A percentile compares a stretch with the other conserved stretches of the same genome.
These are phyloP conservation scores for Lasaia peninsularis DNA, from an alignment of 1,140 invertebrate genomes.

Conservation along the genomic window DNA sequence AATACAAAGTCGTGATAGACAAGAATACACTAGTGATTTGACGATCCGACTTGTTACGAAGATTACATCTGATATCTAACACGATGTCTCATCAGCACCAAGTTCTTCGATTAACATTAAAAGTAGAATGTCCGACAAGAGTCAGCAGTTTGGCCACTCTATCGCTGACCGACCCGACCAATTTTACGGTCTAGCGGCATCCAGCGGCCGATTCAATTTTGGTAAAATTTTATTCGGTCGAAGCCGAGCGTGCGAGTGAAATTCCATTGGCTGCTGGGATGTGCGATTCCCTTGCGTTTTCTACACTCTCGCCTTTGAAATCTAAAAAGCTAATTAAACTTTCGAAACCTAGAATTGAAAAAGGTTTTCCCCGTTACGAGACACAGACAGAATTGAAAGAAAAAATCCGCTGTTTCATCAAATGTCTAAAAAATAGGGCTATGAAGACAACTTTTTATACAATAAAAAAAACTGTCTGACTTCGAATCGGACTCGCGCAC, in stretches of 20 bases:
- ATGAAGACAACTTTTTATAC: too few relatives aligned
- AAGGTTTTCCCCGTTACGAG: not conserved
- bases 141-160: not conserved
- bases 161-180: conserved; percentile 49
- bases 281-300: conserved; percentile 49
- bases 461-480: too few relatives aligned
- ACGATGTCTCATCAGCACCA: too few relatives aligned
- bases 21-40: too few relatives aligned
- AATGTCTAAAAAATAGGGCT: too few relatives aligned
- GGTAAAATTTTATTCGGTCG: conserved; percentile 69
- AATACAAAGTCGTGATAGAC: too few relatives aligned
- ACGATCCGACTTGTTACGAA: too few relatives aligned
- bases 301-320: conserved; percentile 24
- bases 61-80: too few relatives aligned
- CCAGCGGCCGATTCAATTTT: conserved; percentile 68
- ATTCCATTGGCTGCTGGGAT: conserved; percentile 52
- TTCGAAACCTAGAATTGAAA: conserved; percentile 7
- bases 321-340: conserved; percentile 6
- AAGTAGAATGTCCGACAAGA: not conserved
- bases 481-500: too few relatives aligned
- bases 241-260: conserved; percentile 57
- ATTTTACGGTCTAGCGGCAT: conserved; percentile 63
- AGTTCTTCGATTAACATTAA: not conserved
- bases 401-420: not conserved
- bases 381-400: not conserved